A percentile compares a stretch with the other conserved stretches of the same genome.
Evolutionary conservation across 2,888 invertebrate genomes (phyloP).

Genomic region (Busseola fusca): DNA sequence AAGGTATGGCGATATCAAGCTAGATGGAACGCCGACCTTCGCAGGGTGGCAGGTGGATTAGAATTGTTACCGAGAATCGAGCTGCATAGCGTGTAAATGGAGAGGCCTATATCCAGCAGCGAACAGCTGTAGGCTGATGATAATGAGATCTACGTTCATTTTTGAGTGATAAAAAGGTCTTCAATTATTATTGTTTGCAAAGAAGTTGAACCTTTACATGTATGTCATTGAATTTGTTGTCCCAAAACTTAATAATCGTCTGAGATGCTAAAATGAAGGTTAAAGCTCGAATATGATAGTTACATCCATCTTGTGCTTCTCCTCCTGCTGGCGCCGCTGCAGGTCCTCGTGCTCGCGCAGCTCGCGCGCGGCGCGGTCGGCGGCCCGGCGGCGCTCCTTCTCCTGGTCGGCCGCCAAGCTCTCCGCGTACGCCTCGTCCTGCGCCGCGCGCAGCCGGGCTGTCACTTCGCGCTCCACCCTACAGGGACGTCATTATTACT

Average conservation of each 20-base stretch:
- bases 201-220: not conserved
- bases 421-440: constrained; percentile 97
- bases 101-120: too few species aligned
- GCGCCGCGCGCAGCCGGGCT: constrained; percentile 95
- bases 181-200: not conserved
- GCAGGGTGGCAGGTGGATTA: not conserved
- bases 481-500: not conserved
- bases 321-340: constrained; percentile 71
- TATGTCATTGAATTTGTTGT: not conserved
- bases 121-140: too few species aligned
- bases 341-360: constrained; percentile 83
- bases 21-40: not conserved
- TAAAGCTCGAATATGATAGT: not conserved
- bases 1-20: too few species aligned
- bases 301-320: constrained; percentile 68
- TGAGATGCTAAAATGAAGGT: not conserved
- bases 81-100: not conserved
- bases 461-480: constrained; percentile 95
- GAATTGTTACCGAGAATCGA: not conserved
- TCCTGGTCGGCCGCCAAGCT: constrained; percentile 98
- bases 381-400: constrained; percentile 93
- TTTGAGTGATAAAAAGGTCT: not conserved
- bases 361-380: constrained; percentile 74
- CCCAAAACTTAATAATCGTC: not conserved
- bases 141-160: not conserved